These are phyloP conservation scores for Dascyllus trimaculatus DNA, from an alignment of 2,113 vertebrate genomes.

Conservation along the genomic window DNA sequence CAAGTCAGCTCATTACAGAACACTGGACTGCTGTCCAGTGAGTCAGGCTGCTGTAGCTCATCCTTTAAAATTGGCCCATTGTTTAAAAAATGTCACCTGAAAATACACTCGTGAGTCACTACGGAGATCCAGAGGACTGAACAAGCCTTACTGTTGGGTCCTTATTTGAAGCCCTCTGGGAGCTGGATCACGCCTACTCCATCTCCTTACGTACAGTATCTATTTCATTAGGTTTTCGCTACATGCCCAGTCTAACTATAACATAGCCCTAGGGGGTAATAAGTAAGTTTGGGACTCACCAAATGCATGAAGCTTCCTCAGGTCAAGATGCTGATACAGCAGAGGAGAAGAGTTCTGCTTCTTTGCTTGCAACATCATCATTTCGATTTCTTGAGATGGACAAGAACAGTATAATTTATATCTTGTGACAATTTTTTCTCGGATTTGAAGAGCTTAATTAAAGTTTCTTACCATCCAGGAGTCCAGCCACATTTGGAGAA, in stretches of 20 bases:
- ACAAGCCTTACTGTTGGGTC: neutral
- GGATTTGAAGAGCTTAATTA: neutral
- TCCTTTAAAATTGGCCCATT: constrained; percentile 37
- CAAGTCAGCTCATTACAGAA: constrained; percentile 55
- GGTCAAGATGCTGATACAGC: constrained; percentile 33
- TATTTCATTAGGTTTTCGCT: constrained; percentile 24
- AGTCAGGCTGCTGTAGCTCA: constrained; percentile 40
- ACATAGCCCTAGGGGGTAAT: constrained; percentile 11
- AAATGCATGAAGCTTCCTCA: neutral
- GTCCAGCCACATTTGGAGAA: neutral
- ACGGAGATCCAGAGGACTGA: constrained; percentile 9
- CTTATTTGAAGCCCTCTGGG: constrained; percentile 8
- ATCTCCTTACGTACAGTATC: neutral
- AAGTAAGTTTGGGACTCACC: constrained; percentile 33
- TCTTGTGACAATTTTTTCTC: neutral
- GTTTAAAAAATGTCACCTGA: constrained; percentile 53
- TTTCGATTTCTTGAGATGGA: constrained; percentile 30
- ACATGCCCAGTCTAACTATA: constrained; percentile 19
- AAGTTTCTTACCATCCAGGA: neutral
- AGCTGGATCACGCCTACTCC: constrained; percentile 13
- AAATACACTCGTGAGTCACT: constrained; percentile 41
- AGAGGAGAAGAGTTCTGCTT: neutral
- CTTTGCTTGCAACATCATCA: constrained; percentile 6
- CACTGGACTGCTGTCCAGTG: constrained; percentile 5
- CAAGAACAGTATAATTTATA: neutral